Conservation (phyloP, 1,140 invertebrate species). For the Apolygus lucorum region DNA sequence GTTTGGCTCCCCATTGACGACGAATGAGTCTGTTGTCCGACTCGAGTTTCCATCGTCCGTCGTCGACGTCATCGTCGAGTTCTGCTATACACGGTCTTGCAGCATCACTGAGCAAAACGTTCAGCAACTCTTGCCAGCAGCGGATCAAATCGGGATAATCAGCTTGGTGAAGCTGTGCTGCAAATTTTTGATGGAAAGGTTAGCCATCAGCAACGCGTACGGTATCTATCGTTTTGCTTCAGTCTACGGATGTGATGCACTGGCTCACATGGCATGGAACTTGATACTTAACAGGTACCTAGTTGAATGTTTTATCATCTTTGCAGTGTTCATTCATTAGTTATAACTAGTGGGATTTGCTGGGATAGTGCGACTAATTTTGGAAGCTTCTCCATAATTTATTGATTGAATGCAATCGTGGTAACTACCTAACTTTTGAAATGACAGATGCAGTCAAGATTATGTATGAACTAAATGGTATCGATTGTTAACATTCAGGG, state of each 20-base stretch:
- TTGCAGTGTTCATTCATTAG: too few species aligned
- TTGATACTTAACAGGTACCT: neutral
- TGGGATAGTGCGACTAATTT: too few species aligned
- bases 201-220: neutral
- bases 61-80: slow-evolving; percentile 51
- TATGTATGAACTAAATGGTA: too few species aligned
- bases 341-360: too few species aligned
- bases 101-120: slow-evolving; percentile 50
- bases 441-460: too few species aligned
- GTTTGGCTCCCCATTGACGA: slow-evolving; percentile 48
- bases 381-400: too few species aligned
- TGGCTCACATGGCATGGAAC: neutral
- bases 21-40: slow-evolving; percentile 43
- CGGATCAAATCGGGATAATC: slow-evolving; percentile 54
- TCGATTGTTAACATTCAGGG: too few species aligned
- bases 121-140: slow-evolving; percentile 48
- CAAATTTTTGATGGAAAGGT: neutral
- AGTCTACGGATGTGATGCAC: neutral
- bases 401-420: too few species aligned
- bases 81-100: slow-evolving; percentile 55
- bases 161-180: slow-evolving; percentile 56
- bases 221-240: slow-evolving; percentile 9
- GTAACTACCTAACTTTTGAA: too few species aligned
- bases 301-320: too few species aligned
- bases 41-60: slow-evolving; percentile 38